Percentiles rank a stretch among this genome's conserved stretches.
phyloP scores from a whole-genome alignment of 2,888 invertebrate genomes.

The Rosalia funebris region DNA sequence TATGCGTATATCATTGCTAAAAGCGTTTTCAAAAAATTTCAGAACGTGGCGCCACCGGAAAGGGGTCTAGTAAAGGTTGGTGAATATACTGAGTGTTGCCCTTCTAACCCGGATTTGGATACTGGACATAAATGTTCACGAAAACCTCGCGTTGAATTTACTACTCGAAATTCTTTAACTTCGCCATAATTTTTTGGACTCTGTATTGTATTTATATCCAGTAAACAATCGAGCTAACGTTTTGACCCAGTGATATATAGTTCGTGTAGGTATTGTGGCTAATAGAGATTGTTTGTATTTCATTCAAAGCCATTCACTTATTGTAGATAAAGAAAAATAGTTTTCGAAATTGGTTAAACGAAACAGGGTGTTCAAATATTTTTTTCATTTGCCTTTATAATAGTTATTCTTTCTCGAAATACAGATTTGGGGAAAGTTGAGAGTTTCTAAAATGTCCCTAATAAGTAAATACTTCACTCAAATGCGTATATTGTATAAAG shows the following conservation, averaged over 20 bases:
- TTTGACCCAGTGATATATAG: neutral
- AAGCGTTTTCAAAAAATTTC: conserved; percentile 11
- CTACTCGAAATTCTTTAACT: no score
- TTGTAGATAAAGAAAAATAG: no score
- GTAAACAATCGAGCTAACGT: neutral
- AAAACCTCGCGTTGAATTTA: neutral
- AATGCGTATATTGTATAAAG: no score
- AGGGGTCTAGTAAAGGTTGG: conserved; percentile 17
- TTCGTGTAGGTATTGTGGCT: conserved; percentile 15
- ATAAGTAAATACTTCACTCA: no score
- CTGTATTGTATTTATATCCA: conserved; percentile 14
- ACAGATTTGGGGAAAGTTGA: no score
- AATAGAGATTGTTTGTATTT: neutral
- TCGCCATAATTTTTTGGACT: no score
- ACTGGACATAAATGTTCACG: conserved; percentile 5
- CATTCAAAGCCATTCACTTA: no score
- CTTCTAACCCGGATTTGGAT: conserved; percentile 1
- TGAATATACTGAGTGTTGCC: neutral
- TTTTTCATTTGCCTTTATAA: no score
- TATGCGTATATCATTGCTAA: neutral
- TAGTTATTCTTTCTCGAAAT: no score
- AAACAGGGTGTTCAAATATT: no score
- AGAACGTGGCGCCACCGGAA: conserved; percentile 8
- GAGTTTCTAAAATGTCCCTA: no score
- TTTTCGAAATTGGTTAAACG: no score